Conservation (phyloP, 2,113 vertebrate species). For the Percina caprodes region DNA sequence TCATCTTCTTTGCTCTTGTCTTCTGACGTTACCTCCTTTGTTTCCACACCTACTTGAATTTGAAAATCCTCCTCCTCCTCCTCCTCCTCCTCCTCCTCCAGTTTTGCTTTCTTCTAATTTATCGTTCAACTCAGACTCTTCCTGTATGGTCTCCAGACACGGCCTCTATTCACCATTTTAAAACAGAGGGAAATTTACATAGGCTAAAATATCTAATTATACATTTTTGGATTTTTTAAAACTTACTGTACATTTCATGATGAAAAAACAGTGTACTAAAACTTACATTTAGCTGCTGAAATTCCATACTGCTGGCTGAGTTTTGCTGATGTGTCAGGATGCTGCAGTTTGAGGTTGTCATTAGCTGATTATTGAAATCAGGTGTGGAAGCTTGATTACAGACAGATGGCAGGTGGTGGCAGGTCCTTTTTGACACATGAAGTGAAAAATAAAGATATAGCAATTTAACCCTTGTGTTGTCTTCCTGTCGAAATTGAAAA, state of each 20-base stretch:
- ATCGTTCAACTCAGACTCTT: slow-evolving; percentile 58
- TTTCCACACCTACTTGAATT: not conserved
- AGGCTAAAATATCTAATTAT: not conserved
- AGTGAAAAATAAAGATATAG: not conserved
- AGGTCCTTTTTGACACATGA: not conserved
- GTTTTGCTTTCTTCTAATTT: not conserved
- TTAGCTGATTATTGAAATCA: slow-evolving; percentile 56
- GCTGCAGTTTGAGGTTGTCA: not conserved
- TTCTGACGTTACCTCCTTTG: not conserved
- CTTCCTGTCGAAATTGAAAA: too few species aligned
- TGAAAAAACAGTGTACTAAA: not conserved
- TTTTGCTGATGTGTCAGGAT: not conserved
- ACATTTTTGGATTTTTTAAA: not conserved
- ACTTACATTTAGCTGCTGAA: slow-evolving; percentile 47
- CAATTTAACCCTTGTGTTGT: too few species aligned
- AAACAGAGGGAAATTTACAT: not conserved
- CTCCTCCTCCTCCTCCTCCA: not conserved
- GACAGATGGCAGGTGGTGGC: not conserved
- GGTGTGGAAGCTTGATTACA: slow-evolving; percentile 42
- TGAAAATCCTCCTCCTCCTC: slow-evolving; percentile 1
- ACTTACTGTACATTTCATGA: not conserved
- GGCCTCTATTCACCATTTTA: slow-evolving; percentile 8
- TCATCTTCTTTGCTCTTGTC: slow-evolving; percentile 38
- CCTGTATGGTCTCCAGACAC: slow-evolving; percentile 61
- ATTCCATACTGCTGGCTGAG: slow-evolving; percentile 34